Base-by-base conservation (phyloP, 2,888 invertebrate species). In the Chrysina gloriosa region DNA sequence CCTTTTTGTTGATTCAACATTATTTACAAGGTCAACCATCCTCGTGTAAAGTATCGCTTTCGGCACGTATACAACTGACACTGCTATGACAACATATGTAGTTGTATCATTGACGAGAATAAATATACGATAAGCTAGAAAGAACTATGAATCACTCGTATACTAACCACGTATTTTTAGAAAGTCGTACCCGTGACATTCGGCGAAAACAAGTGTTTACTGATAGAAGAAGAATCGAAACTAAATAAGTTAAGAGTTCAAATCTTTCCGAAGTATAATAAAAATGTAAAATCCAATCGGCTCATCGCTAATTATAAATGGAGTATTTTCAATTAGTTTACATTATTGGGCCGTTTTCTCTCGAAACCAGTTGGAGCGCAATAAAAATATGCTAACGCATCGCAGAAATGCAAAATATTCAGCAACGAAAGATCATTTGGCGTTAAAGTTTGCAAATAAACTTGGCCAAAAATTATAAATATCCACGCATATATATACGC, bases 91-190 rank as follows among this genome's bases (percentile, higher is more conserved):
- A 39, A 14, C 23, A 21, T n/a, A 25, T 36, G 7, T 7, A 4
- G 42, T 27, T 52, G 14, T 52, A 29, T 52, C 58, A 58, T 39
- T 58, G 58, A 42, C 58, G 21, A 39, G 58, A 58, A 58, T 58
- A 58, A 34, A 19, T 23, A 42, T 25, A 27, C 50, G 27, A 2
- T 29, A 27, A 19, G 11, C 50, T 2, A 52, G 58, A 58, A 58
- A 42, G 23, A 56, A 36, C n/a, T n/a, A 4, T 58, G 58, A 58
- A 58, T 58, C 58, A 58, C 58, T 56, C 9, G 50, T 6, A 7
- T 29, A 56, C n/a, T 39, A 25, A 25, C 6, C 11, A 25, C 25
- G 9, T 58, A 58, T 42, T 58, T 58, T 58, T 58, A 42, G 58
- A 58, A 25, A 42, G 25, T 58, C 16, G 25, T 42, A 14, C 25